Conservation (phyloP, 2,797 vertebrate genomes). For the Acomys russatus region DNA sequence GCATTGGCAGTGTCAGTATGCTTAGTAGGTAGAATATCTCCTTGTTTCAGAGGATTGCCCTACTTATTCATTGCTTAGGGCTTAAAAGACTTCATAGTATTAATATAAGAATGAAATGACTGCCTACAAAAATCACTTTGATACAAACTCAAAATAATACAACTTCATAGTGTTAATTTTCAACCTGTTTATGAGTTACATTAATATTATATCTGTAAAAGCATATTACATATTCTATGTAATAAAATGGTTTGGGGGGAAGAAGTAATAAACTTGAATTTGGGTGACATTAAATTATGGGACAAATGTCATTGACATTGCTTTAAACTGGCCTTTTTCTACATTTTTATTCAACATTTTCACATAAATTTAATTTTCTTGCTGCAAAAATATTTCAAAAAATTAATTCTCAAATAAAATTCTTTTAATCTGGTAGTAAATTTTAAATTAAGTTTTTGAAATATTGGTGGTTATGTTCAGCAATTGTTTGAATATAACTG, state of each 20-base stretch:
- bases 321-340: not conserved
- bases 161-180: constrained; percentile 41
- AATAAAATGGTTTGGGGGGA: not conserved
- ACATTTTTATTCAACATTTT: not conserved
- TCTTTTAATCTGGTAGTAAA: not conserved
- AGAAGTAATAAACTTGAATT: not conserved
- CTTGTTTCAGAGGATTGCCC: not conserved
- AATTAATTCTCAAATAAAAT: not conserved
- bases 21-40: not conserved
- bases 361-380: constrained; percentile 4
- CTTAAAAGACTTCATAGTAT: not conserved
- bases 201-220: constrained; percentile 44
- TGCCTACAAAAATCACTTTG: not conserved
- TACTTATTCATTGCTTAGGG: constrained; percentile 18
- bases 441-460: not conserved
- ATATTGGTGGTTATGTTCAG: not conserved
- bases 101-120: not conserved
- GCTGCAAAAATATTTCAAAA: not conserved
- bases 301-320: not conserved
- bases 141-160: constrained; percentile 29
- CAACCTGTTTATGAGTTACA: constrained; percentile 30
- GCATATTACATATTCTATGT: not conserved
- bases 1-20: not conserved
- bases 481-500: not conserved
- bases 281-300: not conserved